Base-by-base conservation (phyloP, 2,888 invertebrate species). In the Auanema sp. region DNA sequence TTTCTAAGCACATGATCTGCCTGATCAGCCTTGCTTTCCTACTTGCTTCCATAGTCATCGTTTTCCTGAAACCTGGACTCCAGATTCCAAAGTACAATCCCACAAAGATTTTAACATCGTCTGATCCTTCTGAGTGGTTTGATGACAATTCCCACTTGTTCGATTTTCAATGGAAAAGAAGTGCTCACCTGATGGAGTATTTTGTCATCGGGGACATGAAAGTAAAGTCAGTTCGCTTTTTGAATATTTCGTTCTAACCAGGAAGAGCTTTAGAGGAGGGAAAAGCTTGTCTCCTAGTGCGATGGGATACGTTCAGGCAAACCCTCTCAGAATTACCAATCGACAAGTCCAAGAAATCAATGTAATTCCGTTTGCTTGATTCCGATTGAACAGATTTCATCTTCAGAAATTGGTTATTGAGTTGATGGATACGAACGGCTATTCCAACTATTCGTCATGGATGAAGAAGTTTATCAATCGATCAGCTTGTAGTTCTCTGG, bases 51-150 rank as follows among this genome's bases (percentile, higher is more conserved):
- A 8, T 60, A 55, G 59, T 56, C 33, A 41, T 64, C 41, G 58
- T 71, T 47, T 66, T 73, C 23, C 33, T 66, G 40, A 51, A 62
- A 50, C 71, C 72, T 5, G 72, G 72, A 42, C 33, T 73, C 40
- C 54, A 58, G 6, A 66, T 78, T 21, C 80, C 80, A 14, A 69
- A 68, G 51, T 79, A 76, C 62, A 80, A 81, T 66, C 80, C 80
- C 2, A 73, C 71, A n/a, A 68, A 67, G 64, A 70, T 73, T 12
- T 68, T 80, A 23, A 64, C 75, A 12, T 68, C 68, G 12, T 69
- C 71, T 10, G 71, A 76, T 58, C 66, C 69, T 6, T 72, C 75
- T 57, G 80, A 80, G 59, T 80, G 64, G 65, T 80, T 66, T 61
- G 80, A 80, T 55, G 72, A 78, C 51, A 65, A 79, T 63, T 67